A percentile compares a stretch with the other conserved stretches of the same genome.
phyloP scores from a whole-genome alignment of 1,140 invertebrate species.

The Nymphalis io region DNA sequence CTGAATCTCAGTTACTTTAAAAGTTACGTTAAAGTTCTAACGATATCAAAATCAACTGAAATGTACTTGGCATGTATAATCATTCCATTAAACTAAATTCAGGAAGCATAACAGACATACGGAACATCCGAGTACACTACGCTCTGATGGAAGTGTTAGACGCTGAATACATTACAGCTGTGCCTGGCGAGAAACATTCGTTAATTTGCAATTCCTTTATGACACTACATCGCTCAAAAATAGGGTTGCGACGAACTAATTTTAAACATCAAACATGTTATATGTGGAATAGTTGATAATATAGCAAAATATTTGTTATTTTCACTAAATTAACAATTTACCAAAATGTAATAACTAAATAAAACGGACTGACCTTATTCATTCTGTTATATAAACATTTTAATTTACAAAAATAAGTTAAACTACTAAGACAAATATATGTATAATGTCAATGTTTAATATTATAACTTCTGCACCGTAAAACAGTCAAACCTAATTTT shows the following conservation, averaged over 20 bases:
- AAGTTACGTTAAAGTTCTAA: no score
- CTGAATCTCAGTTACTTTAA: no score
- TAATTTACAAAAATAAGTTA: no score
- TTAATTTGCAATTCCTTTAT: slow-evolving; percentile 28
- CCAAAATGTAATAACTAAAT: no score
- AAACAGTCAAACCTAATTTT: no score
- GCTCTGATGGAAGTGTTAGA: not conserved
- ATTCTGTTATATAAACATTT: no score
- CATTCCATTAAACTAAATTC: slow-evolving; percentile 9
- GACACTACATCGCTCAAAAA: slow-evolving; percentile 8
- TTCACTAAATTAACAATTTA: no score
- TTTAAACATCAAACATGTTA: not conserved
- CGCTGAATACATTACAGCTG: slow-evolving; percentile 11
- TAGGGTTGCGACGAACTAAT: slow-evolving; percentile 11
- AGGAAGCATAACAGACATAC: not conserved
- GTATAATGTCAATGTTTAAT: no score
- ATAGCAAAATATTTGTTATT: not conserved
- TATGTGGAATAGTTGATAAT: not conserved
- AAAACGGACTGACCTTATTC: no score
- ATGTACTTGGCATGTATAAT: not conserved
- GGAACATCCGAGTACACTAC: not conserved
- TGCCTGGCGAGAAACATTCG: slow-evolving; percentile 10
- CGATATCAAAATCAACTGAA: no score
- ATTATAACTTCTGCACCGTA: no score
- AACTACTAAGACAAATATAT: no score